These are phyloP conservation scores for Lomographa bimaculata DNA, from an alignment of 2,888 invertebrate species.

Conservation along the genomic window DNA sequence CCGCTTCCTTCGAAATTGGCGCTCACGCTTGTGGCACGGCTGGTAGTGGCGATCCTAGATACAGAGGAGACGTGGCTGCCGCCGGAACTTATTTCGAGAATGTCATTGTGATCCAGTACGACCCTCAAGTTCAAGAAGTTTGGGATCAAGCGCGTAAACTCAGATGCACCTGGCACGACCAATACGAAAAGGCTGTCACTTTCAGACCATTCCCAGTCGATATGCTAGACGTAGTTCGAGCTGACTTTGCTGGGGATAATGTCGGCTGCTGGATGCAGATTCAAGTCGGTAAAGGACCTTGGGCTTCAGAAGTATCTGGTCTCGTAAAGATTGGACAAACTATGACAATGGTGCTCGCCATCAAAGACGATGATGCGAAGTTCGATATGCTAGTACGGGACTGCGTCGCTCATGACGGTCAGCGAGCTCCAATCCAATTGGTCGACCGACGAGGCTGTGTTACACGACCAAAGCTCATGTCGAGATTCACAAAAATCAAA, in stretches of 20 bases:
- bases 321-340: constrained; percentile 97
- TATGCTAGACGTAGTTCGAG: constrained; percentile 96
- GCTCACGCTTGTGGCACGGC: constrained; percentile 96
- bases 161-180: constrained; percentile 97
- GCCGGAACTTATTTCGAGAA: constrained; percentile 97
- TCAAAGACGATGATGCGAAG: constrained; percentile 97
- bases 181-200: constrained; percentile 97
- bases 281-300: constrained; percentile 96
- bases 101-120: constrained; percentile 96
- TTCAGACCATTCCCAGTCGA: constrained; percentile 97
- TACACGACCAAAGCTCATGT: constrained; percentile 96
- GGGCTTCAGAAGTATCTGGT: constrained; percentile 97
- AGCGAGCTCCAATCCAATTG: constrained; percentile 95
- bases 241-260: constrained; percentile 97
- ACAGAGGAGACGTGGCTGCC: constrained; percentile 93
- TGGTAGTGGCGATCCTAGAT: constrained; percentile 96
- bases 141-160: constrained; percentile 97
- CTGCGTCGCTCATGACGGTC: constrained; percentile 97
- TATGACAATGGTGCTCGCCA: constrained; percentile 98
- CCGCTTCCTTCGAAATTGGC: constrained; percentile 95
- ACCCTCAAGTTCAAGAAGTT: constrained; percentile 96
- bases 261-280: constrained; percentile 99
- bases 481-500: constrained; percentile 96
- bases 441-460: constrained; percentile 97
- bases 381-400: constrained; percentile 98